These are phyloP conservation scores for Hipparchia semele DNA, from an alignment of 2,888 invertebrate species.

Conservation along the genomic window DNA sequence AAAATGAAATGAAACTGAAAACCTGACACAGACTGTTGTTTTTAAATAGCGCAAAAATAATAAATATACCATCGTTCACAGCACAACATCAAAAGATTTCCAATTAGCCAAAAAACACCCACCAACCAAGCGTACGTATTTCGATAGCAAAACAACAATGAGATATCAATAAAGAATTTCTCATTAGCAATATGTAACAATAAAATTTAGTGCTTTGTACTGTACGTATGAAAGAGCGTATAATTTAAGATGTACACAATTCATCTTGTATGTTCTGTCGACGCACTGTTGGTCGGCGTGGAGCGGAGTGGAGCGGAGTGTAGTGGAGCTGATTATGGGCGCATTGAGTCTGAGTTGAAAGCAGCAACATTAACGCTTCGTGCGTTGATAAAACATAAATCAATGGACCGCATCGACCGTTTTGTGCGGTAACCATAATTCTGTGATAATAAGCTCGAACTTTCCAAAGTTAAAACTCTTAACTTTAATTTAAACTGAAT, in stretches of 20 bases:
- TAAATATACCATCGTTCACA: no score
- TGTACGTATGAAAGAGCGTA: slow-evolving; percentile 12
- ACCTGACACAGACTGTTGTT: no score
- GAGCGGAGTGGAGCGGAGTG: background rate
- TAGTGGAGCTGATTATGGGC: slow-evolving; percentile 36
- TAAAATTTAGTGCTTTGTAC: background rate
- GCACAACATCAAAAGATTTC: no score
- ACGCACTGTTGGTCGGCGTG: slow-evolving; percentile 13
- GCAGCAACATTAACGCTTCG: slow-evolving; percentile 55
- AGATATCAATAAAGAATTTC: background rate
- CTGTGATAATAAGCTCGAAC: background rate
- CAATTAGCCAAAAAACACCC: no score
- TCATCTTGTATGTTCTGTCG: slow-evolving; percentile 41
- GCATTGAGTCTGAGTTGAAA: slow-evolving; percentile 45
- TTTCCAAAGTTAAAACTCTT: no score
- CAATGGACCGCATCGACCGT: slow-evolving; percentile 47
- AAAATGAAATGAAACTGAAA: no score
- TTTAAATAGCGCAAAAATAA: no score
- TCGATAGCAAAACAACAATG: background rate
- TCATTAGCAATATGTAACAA: slow-evolving; percentile 10
- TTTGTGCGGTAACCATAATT: slow-evolving; percentile 44
- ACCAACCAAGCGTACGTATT: background rate
- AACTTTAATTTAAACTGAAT: no score
- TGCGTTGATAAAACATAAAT: slow-evolving; percentile 56
- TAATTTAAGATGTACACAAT: slow-evolving; percentile 41